Conservation (phyloP, 2,113 vertebrate species). For the Rhinopomastus cyanomelas region DNA sequence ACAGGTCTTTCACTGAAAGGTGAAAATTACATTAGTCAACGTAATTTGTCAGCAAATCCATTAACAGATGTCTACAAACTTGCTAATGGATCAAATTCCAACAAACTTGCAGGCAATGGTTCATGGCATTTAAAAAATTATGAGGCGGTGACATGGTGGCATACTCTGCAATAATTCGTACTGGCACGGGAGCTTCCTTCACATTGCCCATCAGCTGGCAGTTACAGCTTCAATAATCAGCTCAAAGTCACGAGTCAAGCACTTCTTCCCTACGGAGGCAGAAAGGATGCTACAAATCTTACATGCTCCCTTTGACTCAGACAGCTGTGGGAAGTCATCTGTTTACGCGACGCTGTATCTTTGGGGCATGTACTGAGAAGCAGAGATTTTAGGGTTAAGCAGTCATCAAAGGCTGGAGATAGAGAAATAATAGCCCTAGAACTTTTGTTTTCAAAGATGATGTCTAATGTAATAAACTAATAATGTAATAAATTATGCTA, state of each 20-base stretch:
- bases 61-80: not conserved
- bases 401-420: not conserved
- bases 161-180: not conserved
- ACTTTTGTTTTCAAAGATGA: not conserved
- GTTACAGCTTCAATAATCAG: not conserved
- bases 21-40: not conserved
- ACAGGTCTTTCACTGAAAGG: not conserved
- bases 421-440: not conserved
- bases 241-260: not conserved
- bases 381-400: not conserved
- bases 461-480: not conserved
- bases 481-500: no score
- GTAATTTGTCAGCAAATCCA: not conserved
- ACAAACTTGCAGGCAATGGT: not conserved
- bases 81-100: not conserved
- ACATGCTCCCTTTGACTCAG: not conserved
- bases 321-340: not conserved
- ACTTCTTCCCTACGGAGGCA: not conserved
- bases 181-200: not conserved
- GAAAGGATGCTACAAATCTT: not conserved
- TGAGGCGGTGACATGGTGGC: accelerated
- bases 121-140: constrained; percentile 6
- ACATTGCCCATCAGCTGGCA: not conserved
- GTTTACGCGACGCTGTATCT: not conserved
- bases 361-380: not conserved